A percentile compares a stretch with the other conserved stretches of the same genome.
Conservation (phyloP, 1,140 invertebrate genomes). For the Heliothis subflexa region DNA sequence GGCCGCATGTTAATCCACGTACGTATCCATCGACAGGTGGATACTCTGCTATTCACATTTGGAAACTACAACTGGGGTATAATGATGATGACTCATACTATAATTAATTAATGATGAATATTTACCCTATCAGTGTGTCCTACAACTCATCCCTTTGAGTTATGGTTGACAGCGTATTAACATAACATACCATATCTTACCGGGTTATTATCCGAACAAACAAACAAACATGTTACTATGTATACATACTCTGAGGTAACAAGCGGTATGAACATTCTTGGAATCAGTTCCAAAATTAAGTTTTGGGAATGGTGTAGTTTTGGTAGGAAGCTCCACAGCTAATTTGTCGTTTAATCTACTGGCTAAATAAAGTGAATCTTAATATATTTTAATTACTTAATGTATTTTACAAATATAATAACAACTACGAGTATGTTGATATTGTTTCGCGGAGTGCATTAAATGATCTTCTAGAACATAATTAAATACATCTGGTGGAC, state of each 20-base stretch:
- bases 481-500: no score
- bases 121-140: neutral
- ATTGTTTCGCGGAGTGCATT: neutral
- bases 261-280: neutral
- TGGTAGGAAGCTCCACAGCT: neutral
- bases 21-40: no score
- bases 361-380: no score
- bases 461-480: neutral
- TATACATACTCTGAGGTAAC: neutral
- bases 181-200: neutral
- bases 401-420: no score
- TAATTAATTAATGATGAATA: constrained; percentile 8
- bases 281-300: constrained; percentile 5
- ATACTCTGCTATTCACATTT: no score
- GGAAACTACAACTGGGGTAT: no score
- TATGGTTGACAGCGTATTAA: constrained; percentile 14
- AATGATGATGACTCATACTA: neutral
- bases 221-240: constrained; percentile 14
- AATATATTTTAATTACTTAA: no score
- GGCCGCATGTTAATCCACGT: no score
- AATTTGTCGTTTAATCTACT: no score
- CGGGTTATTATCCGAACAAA: neutral
- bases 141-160: neutral
- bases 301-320: neutral
- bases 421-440: no score